Evolutionary conservation across 2,888 invertebrate genomes (phyloP).

Genomic region (Ophion obscuratus): DNA sequence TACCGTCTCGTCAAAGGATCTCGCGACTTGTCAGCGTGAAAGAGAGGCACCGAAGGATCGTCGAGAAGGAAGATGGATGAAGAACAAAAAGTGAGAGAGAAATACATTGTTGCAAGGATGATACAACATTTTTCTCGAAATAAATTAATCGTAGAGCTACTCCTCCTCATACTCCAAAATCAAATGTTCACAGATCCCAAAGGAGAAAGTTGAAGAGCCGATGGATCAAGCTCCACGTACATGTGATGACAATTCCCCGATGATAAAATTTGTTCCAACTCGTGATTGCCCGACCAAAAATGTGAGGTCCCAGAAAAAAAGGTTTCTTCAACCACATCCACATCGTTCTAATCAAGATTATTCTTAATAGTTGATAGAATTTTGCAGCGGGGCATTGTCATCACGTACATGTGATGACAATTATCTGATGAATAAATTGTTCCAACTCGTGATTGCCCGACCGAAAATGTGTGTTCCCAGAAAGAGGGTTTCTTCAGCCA

Average conservation of each 20-base stretch:
- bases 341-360: too few species aligned
- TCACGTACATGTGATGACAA: constrained; percentile 55
- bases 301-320: too few species aligned
- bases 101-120: constrained; percentile 10
- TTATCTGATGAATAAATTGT: constrained; percentile 49
- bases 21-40: constrained; percentile 4
- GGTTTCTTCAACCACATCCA: too few species aligned
- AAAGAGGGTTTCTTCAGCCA: too few species aligned
- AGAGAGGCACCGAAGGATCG: background rate
- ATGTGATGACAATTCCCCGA: constrained; percentile 59
- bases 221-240: constrained; percentile 52
- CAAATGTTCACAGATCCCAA: constrained; percentile 58
- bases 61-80: background rate
- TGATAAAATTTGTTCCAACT: constrained; percentile 36
- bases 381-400: too few species aligned
- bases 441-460: background rate
- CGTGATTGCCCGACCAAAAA: too few species aligned
- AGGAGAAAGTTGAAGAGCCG: constrained; percentile 39
- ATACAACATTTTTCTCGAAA: constrained; percentile 34
- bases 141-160: constrained; percentile 44
- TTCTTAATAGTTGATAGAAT: too few species aligned
- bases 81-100: background rate
- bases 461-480: too few species aligned
- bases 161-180: constrained; percentile 45
- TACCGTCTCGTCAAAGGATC: constrained; percentile 18